A percentile compares a stretch with the other conserved stretches of the same genome.
Evolutionary conservation across 2,888 invertebrate species (phyloP).

Genomic region (Amiota communis): DNA sequence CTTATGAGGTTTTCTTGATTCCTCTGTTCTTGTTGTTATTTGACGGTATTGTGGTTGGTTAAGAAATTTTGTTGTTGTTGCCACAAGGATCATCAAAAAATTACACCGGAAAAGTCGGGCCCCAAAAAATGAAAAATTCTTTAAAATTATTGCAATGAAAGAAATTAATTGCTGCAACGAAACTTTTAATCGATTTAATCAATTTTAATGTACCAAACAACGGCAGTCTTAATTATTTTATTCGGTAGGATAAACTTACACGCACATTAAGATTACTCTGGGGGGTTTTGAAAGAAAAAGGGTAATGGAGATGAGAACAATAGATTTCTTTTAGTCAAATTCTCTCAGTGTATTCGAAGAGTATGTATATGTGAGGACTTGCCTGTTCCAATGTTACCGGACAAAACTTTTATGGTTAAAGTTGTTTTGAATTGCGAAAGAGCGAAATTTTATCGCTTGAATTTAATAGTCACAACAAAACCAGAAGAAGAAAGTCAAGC

Average conservation of each 20-base stretch:
- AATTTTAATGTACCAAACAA: too few relatives aligned
- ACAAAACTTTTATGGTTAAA: constrained; percentile 18
- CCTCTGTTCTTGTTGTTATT: background rate
- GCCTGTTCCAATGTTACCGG: background rate
- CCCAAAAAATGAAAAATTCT: too few relatives aligned
- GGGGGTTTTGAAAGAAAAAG: too few relatives aligned
- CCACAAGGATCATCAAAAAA: background rate
- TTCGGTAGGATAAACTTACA: too few relatives aligned
- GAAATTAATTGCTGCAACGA: too few relatives aligned
- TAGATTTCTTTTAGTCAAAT: background rate
- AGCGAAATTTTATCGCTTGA: constrained; percentile 14
- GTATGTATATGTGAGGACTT: background rate
- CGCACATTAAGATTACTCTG: too few relatives aligned
- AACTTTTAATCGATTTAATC: background rate
- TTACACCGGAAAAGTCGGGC: background rate
- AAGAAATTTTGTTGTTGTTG: background rate
- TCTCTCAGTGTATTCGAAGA: background rate
- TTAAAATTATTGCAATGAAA: too few relatives aligned
- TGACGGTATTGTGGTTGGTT: constrained; percentile 10
- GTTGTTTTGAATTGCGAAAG: constrained; percentile 26
- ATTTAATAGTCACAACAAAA: constrained; percentile 14
- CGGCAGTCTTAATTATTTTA: too few relatives aligned
- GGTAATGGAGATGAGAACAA: too few relatives aligned
- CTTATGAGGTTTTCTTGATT: background rate
- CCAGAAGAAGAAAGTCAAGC: background rate